Evolutionary conservation across 2,888 invertebrate genomes (phyloP), one percentile per base, ranked within the genome.

Genomic region (Tuta absoluta): DNA sequence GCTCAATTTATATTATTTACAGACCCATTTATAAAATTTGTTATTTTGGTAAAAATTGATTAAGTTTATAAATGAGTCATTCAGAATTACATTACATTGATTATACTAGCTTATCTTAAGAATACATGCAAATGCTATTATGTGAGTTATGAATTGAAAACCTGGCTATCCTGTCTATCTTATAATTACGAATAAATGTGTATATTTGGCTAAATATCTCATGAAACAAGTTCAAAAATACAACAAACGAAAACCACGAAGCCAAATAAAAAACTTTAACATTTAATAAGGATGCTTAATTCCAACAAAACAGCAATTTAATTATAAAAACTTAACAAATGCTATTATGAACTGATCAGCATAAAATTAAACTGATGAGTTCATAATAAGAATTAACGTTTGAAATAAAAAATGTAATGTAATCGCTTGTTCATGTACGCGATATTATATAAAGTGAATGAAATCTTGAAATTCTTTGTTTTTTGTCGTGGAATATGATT

Each of bases 91-190:
- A 91, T 91, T 91, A 91, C 91, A 90, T 89, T 87, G 78, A 83
- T 89, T 87, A 89, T 74, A 71, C 85, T 90, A 86, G 85, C 87
- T 90, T 81, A 85, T 80, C 79, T 58, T 67, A 65, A 62, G 63
- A 70, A 84, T 87, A 86, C 75, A 79, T 77, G 77, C 79, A 80
- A 80, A 72, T 76, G 80, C 83, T 87, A 82, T 77, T 83, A 82
- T 85, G 85, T 89, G 87, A 82, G 83, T 81, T 87, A 78, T 82
- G 71, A 91, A 91, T 89, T 89, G 85, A 92, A 92, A 92, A 91
- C 92, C 89, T 91, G 91, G 87, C 89, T 92, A 92, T 92, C 91
- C 79, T 92, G 92, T 80, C 91, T 92, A 92, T 78, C 85, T 90
- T 87, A 90, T 77, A 63, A 80, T 82, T 89, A 90, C 81, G 85